A percentile compares a stretch with the other conserved stretches of the same genome.
Evolutionary conservation across 2,113 vertebrate genomes (phyloP).

Genomic region (Atherinomorus stipes): DNA sequence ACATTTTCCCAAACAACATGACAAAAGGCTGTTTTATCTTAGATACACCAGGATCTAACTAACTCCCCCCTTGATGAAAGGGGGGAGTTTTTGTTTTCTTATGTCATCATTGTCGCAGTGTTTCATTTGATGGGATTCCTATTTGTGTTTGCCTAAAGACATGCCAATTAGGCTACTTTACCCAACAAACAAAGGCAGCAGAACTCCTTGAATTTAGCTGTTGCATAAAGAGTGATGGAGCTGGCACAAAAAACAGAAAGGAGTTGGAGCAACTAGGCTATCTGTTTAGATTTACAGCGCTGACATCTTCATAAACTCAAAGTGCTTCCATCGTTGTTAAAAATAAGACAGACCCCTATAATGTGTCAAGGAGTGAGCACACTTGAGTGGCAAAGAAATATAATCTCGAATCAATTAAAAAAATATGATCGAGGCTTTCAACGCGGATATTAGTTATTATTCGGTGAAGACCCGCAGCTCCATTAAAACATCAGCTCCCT

Average conservation of each 20-base stretch:
- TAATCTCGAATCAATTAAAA: slow-evolving; percentile 66
- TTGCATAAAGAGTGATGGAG: neutral
- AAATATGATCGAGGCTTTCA: slow-evolving; percentile 56
- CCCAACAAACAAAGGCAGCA: neutral
- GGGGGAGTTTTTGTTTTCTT: neutral
- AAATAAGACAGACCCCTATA: slow-evolving; percentile 15
- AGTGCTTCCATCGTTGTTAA: slow-evolving; percentile 48
- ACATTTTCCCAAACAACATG: slow-evolving; percentile 62
- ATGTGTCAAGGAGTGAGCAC: slow-evolving; percentile 27
- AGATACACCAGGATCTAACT: slow-evolving; percentile 15
- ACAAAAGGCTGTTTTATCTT: slow-evolving; percentile 8
- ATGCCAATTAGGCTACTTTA: neutral
- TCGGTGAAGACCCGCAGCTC: slow-evolving; percentile 48
- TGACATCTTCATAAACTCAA: slow-evolving; percentile 62
- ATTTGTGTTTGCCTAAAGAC: neutral
- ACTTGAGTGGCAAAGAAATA: slow-evolving; percentile 50
- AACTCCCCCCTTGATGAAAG: too few relatives aligned
- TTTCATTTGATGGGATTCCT: neutral
- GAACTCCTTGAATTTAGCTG: neutral
- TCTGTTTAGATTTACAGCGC: slow-evolving; percentile 62
- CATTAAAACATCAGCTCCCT: slow-evolving; percentile 60
- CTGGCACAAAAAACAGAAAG: slow-evolving; percentile 13
- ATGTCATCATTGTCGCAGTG: neutral
- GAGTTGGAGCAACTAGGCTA: slow-evolving; percentile 27
- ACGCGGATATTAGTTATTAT: slow-evolving; percentile 58